phyloP scores from a whole-genome alignment of 2,797 vertebrate species.

The Hoplostethus mediterraneus region DNA sequence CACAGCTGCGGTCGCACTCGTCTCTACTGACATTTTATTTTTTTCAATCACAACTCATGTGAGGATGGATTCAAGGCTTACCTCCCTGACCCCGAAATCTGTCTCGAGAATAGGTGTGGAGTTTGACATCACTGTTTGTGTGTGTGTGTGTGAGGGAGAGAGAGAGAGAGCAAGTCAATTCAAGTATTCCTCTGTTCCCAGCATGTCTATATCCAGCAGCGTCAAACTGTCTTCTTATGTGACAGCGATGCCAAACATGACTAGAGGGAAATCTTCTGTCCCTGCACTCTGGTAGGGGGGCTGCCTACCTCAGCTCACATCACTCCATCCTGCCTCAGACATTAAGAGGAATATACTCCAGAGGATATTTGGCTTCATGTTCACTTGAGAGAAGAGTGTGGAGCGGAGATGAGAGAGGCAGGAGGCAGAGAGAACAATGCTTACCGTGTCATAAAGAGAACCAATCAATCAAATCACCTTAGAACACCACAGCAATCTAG shows the following conservation, averaged over 20 bases:
- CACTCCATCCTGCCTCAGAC: too few species aligned
- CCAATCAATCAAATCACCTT: too few species aligned
- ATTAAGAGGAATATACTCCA: too few species aligned
- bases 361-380: too few species aligned
- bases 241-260: background rate
- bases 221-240: background rate
- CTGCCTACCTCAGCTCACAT: too few species aligned
- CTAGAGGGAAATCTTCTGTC: background rate
- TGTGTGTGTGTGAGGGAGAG: background rate
- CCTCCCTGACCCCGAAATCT: constrained; percentile 42
- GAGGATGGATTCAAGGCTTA: constrained; percentile 55
- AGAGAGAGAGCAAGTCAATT: constrained; percentile 8
- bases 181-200: constrained; percentile 19
- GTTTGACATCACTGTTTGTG: constrained; percentile 38
- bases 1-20: constrained; percentile 20
- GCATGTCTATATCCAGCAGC: background rate
- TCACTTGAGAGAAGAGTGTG: too few species aligned
- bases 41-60: constrained; percentile 44
- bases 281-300: too few species aligned
- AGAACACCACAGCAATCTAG: too few species aligned
- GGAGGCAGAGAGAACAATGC: too few species aligned
- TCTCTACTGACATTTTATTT: constrained; percentile 45
- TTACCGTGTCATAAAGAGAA: too few species aligned
- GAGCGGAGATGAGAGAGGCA: too few species aligned
- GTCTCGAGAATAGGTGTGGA: constrained; percentile 17